Percentiles rank a stretch among this genome's conserved stretches.
phyloP scores from a whole-genome alignment of 2,888 invertebrate genomes.

The Lymantria dispar region DNA sequence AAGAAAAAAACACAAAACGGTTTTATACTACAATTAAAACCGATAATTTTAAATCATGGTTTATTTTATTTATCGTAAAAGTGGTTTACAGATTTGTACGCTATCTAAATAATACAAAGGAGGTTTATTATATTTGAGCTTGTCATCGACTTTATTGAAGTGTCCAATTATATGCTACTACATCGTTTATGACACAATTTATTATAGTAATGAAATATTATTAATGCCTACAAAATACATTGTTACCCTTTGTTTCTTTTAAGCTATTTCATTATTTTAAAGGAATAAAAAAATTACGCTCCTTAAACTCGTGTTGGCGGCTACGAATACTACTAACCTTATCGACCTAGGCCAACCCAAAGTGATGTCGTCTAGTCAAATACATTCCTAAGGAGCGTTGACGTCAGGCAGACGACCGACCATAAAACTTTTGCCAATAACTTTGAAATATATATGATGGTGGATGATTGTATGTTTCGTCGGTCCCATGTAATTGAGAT shows the following conservation, averaged over 20 bases:
- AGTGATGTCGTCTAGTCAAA: too few relatives aligned
- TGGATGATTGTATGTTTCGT: too few relatives aligned
- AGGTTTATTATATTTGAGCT: conserved; percentile 14
- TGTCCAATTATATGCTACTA: conserved; percentile 18
- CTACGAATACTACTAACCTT: too few relatives aligned
- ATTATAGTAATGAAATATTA: conserved; percentile 14
- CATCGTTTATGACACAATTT: conserved; percentile 24
- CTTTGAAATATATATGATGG: too few relatives aligned
- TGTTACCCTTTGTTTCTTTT: background rate
- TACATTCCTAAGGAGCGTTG: too few relatives aligned
- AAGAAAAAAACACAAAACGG: background rate
- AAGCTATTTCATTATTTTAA: too few relatives aligned
- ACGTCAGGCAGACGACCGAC: too few relatives aligned
- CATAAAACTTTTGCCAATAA: too few relatives aligned
- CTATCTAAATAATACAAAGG: conserved; percentile 20
- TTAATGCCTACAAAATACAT: background rate
- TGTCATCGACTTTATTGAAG: conserved; percentile 17
- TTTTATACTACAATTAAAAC: background rate
- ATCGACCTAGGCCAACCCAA: too few relatives aligned
- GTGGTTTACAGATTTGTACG: background rate
- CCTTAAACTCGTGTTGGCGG: too few relatives aligned
- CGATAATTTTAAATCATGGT: background rate
- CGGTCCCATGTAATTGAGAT: too few relatives aligned
- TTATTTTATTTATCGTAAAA: conserved; percentile 13
- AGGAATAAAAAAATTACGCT: too few relatives aligned